Base-by-base conservation (phyloP, 2,888 invertebrate species). In the Eupeodes luniger region DNA sequence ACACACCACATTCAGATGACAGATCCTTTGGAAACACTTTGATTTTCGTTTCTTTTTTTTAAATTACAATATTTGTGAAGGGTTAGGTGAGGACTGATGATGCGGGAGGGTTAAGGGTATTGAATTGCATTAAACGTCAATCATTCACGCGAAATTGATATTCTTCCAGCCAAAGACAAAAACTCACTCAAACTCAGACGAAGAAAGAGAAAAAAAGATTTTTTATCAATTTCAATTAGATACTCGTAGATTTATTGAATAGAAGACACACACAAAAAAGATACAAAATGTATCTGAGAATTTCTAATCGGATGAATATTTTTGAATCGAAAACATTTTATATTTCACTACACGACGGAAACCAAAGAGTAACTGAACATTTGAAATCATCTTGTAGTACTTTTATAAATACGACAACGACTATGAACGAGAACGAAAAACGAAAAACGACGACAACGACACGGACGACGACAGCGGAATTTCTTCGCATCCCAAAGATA, bases 321-420 rank as follows among this genome's bases (percentile, higher is more conserved):
- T n/a, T 55, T 55, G 53, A 79, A 62, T 40, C 59, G 44, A 72
- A 76, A 66, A 77, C 85, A 89, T 72, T 40, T 40, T 9, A 7
- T 82, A 89, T 91, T 91, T 90, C 77, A 74, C 90, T 27, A 57
- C 92, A 92, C 92, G 91, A 91, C 91, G 91, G 92, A 92, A 92
- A 91, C 92, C 92, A 92, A 92, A 93, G 93, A 93, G 92, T 91
- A 92, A 93, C 93, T 93, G 92, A 93, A 91, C 91, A 91, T 91
- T 92, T 92, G 91, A 91, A 90, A 90, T 91, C 91, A 91, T 90
- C 91, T 91, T 91, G 90, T 92, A 92, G 91, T 92, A 92, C 92
- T 92, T 93, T 93, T 93, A 93, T 93, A 78, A 78, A 62, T 70
- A 81, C 51, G 62, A 49, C 19, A 1, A 19, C 53, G 7, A 53